Conservation (phyloP, 2,888 invertebrate genomes). For the Pomacea canaliculata region DNA sequence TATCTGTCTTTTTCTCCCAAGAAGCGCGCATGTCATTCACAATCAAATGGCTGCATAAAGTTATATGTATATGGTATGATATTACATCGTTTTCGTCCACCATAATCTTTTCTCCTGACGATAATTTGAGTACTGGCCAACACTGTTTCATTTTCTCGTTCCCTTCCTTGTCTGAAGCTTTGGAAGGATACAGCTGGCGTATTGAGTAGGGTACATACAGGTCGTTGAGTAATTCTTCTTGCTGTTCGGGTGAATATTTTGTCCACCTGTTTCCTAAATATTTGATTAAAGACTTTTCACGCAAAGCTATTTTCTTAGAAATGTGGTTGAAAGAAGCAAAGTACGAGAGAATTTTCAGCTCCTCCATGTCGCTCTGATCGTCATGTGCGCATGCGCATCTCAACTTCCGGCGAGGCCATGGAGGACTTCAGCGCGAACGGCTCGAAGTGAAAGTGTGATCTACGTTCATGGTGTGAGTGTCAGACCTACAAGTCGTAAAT, state of each 20-base stretch:
- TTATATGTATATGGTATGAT: neutral
- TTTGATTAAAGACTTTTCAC: conserved; percentile 30
- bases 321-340: conserved; percentile 18
- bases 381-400: too few species aligned
- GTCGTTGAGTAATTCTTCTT: conserved; percentile 51
- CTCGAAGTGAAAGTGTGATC: too few species aligned
- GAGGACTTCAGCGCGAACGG: too few species aligned
- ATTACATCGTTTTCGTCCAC: conserved; percentile 71
- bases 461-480: too few species aligned
- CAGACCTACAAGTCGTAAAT: too few species aligned
- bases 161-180: conserved; percentile 33
- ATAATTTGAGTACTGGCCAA: conserved; percentile 72
- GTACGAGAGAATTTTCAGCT: conserved; percentile 11
- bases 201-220: conserved; percentile 49
- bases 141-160: conserved; percentile 59
- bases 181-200: conserved; percentile 37
- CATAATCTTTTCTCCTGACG: conserved; percentile 73
- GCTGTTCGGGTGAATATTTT: conserved; percentile 31
- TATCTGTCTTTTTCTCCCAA: too few species aligned
- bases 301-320: conserved; percentile 11
- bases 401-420: too few species aligned
- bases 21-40: too few species aligned
- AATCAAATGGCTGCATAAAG: too few species aligned
- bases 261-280: conserved; percentile 33
- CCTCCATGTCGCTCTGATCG: conserved; percentile 4